Evolutionary conservation across 2,113 vertebrate species (phyloP).

Genomic region (Hepsetus odoe): DNA sequence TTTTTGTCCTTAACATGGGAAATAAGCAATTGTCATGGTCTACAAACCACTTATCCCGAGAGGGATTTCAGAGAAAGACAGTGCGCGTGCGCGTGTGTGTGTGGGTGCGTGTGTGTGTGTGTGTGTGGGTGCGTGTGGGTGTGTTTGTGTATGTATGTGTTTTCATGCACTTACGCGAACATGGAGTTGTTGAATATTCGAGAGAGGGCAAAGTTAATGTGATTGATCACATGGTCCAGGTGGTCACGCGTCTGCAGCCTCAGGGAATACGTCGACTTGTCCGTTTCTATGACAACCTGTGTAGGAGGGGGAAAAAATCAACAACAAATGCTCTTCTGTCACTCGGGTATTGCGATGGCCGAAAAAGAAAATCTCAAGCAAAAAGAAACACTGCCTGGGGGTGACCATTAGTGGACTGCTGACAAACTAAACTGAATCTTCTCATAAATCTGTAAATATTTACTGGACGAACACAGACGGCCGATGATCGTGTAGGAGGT

Average conservation of each 20-base stretch:
- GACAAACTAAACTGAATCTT: background rate
- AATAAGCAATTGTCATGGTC: slow-evolving; percentile 24
- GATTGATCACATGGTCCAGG: slow-evolving; percentile 82
- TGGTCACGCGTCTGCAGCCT: slow-evolving; percentile 81
- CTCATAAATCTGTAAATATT: background rate
- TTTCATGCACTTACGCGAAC: slow-evolving; percentile 78
- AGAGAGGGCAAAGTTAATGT: slow-evolving; percentile 85
- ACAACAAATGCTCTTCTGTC: background rate
- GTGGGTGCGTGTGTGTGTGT: background rate
- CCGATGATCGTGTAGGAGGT: background rate
- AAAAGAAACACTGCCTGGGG: slow-evolving; percentile 11
- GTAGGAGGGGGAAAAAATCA: background rate
- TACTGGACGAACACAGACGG: background rate
- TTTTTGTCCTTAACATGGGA: slow-evolving; percentile 1
- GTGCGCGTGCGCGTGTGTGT: background rate
- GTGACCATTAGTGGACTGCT: slow-evolving; percentile 7
- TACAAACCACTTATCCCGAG: background rate
- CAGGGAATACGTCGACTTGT: slow-evolving; percentile 84
- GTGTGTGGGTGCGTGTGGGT: background rate
- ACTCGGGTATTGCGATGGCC: background rate
- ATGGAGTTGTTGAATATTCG: slow-evolving; percentile 88
- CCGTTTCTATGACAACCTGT: slow-evolving; percentile 89
- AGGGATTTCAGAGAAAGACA: background rate
- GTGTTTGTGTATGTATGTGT: background rate
- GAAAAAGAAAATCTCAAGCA: background rate